Evolutionary conservation across 2,113 vertebrate species (phyloP).

Genomic region (Apodemus sylvaticus): DNA sequence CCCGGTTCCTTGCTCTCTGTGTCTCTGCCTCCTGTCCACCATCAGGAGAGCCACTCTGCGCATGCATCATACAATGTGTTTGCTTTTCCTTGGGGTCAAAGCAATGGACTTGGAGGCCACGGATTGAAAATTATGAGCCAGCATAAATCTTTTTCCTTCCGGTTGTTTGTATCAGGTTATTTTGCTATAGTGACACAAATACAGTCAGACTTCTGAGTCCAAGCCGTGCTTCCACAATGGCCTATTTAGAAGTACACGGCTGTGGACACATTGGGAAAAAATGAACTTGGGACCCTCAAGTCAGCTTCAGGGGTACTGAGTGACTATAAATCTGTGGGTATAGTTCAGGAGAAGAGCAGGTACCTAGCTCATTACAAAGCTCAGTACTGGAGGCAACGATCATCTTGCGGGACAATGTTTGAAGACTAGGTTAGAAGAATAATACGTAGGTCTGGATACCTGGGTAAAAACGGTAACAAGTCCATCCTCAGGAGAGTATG

Average conservation of each 20-base stretch:
- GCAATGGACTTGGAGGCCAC: not conserved
- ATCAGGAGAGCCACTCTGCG: no score
- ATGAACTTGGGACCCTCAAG: not conserved
- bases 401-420: not conserved
- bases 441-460: accelerated
- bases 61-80: no score
- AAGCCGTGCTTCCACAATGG: no score
- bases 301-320: no score
- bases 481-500: not conserved
- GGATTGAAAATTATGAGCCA: not conserved
- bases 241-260: accelerated
- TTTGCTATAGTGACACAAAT: not conserved
- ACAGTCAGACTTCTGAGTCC: not conserved
- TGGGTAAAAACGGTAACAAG: not conserved
- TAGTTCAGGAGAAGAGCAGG: not conserved
- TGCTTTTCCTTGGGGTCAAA: not conserved
- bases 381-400: not conserved
- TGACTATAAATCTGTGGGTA: not conserved
- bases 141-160: not conserved
- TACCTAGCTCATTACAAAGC: not conserved
- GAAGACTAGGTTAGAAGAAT: not conserved
- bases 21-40: not conserved
- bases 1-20: not conserved
- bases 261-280: not conserved
- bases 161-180: not conserved